Base-by-base conservation (phyloP, 2,797 vertebrate species). In the Menidia menidia region DNA sequence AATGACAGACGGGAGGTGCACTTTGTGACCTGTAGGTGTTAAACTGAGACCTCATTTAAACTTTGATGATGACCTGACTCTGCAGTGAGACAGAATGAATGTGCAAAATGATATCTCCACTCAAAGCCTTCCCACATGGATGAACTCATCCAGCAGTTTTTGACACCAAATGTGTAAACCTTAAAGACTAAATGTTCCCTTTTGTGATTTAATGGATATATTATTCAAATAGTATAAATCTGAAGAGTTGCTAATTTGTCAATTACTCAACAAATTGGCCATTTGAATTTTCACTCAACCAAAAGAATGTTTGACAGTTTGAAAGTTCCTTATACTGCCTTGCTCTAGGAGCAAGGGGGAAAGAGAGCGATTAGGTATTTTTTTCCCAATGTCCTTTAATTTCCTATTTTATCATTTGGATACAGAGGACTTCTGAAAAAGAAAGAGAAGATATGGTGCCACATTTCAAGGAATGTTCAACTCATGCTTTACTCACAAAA, bases 21-120 rank as follows among this genome's bases (percentile, higher is more conserved):
- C 75, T 9, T 45, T 25, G 69, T 85, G 82, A 91, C 87, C 87
- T 54, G 65, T n/a, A 80, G 88, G 88, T 68, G 85, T 88, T 83
- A 84, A 86, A 88, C 76, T 30, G 72, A 73, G 85, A 84, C 80
- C 83, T 82, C 71, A 60, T 57, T 76, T 75, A 72, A 4, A 31
- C 79, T 57, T 31, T 0, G 60, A 41, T 64, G 81, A 41, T 67
- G 81, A 78, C 77, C 77, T 0, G 65, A 57, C 71, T 68, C 60
- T 53, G 52, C 43, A 0, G 59, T 71, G 45, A 11, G 75, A 83
- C 80, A 73, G 61, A 75, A 33, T 56, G 16, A 64, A 74, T 64
- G 78, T 84, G 81, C 7, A 39, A 75, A 42, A 4, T 48, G 85
- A 86, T 56, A 33, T 80, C 83, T 80, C 64, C 61, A 75, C 70